Percentiles rank a stretch among this genome's conserved stretches.
These are phyloP conservation scores for Drosophila sechellia DNA, from an alignment of 1,140 invertebrate genomes.

Conservation along the genomic window DNA sequence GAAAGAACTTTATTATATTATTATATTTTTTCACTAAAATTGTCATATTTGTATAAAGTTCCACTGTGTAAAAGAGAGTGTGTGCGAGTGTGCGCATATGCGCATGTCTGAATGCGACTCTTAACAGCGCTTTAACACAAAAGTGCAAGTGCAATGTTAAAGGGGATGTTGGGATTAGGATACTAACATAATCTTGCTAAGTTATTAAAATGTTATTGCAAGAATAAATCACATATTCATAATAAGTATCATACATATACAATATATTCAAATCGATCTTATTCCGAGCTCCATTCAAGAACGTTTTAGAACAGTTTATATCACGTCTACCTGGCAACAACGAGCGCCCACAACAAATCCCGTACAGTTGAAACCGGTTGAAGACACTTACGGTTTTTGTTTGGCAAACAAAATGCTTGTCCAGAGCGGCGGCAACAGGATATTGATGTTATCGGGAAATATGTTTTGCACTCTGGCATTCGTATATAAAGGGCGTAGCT, in stretches of 20 bases:
- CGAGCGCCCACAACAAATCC: conserved; percentile 54
- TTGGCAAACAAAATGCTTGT: conserved; percentile 63
- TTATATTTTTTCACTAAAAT: no score
- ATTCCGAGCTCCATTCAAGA: not conserved
- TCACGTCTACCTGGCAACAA: conserved; percentile 54
- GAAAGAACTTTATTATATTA: no score
- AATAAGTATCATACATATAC: not conserved
- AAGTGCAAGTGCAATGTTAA: conserved; percentile 10
- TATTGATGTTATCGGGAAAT: conserved; percentile 48
- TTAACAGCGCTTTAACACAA: conserved; percentile 19
- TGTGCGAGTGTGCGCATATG: not conserved
- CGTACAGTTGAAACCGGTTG: conserved; percentile 58
- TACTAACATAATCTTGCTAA: no score
- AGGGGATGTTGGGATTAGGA: no score
- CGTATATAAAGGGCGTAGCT: conserved; percentile 62
- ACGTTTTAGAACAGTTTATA: conserved; percentile 22
- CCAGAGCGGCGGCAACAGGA: conserved; percentile 48
- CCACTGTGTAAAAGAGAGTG: no score
- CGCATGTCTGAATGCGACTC: conserved; percentile 13
- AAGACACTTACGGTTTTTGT: conserved; percentile 44
- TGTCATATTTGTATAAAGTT: no score
- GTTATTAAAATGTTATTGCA: not conserved
- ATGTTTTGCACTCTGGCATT: conserved; percentile 33
- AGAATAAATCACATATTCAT: no score
- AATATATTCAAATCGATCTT: not conserved